Conservation (phyloP, 2,888 invertebrate species). For the Antheraea assamensis region DNA sequence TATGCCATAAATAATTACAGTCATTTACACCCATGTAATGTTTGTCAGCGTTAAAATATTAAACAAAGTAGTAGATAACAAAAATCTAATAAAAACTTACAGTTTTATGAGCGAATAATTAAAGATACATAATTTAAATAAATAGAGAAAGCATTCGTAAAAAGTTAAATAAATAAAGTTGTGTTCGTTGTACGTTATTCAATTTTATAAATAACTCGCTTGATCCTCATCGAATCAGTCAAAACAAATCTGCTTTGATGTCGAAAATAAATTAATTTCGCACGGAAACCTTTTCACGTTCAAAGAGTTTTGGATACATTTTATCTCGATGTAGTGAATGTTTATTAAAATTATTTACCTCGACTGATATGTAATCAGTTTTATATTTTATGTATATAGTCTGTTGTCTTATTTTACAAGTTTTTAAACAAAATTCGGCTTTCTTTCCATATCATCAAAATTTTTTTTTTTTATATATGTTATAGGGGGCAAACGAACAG, state of each 20-base stretch:
- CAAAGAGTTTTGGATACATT: constrained; percentile 43
- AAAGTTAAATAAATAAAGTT: neutral
- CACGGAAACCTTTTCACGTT: constrained; percentile 38
- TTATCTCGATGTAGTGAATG: constrained; percentile 30
- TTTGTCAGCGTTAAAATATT: no score
- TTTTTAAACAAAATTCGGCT: neutral
- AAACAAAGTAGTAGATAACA: no score
- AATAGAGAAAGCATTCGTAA: neutral
- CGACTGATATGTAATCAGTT: neutral
- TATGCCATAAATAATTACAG: no score
- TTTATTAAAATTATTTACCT: constrained; percentile 23
- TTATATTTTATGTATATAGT: neutral
- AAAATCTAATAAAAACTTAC: no score
- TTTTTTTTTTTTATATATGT: no score
- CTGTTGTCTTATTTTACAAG: neutral
- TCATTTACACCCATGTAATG: no score
- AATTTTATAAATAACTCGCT: neutral
- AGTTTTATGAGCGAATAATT: no score
- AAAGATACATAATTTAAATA: no score
- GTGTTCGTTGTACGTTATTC: neutral
- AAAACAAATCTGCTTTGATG: constrained; percentile 41
- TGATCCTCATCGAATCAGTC: constrained; percentile 10
- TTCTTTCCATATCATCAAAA: neutral
- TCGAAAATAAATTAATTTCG: constrained; percentile 50
- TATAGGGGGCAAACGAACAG: no score